Percentiles rank a stretch among this genome's conserved stretches.
phyloP scores from a whole-genome alignment of 2,113 vertebrate genomes.

The Piprites chloris region DNA sequence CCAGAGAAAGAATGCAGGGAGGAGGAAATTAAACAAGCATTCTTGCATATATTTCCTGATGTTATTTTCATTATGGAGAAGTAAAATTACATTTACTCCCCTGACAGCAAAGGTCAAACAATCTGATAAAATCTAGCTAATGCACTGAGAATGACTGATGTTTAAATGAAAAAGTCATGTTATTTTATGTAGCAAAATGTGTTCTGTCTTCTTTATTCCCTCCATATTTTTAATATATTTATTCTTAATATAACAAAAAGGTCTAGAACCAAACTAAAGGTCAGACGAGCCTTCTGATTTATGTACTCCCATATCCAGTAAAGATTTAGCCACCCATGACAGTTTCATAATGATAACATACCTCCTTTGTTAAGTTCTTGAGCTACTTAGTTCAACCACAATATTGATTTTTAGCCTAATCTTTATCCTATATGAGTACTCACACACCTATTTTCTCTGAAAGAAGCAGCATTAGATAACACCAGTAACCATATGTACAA shows the following conservation, averaged over 20 bases:
- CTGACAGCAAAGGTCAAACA: constrained; percentile 59
- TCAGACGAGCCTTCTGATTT: not conserved
- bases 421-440: not conserved
- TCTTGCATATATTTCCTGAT: constrained; percentile 58
- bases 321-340: not conserved
- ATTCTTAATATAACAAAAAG: not conserved
- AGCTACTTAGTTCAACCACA: not conserved
- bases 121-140: constrained; percentile 52
- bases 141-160: constrained; percentile 37
- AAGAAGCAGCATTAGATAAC: not conserved
- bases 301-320: not conserved
- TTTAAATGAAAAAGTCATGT: constrained; percentile 19
- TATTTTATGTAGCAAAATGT: not conserved
- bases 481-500: not conserved
- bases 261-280: not conserved
- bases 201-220: not conserved
- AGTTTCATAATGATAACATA: not conserved
- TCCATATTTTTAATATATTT: not conserved
- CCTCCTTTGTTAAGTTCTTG: not conserved
- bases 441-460: not conserved
- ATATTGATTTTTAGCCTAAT: not conserved
- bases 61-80: constrained; percentile 65
- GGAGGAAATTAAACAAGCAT: constrained; percentile 69
- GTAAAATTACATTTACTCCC: constrained; percentile 62
- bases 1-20: constrained; percentile 44